Evolutionary conservation across 2,888 invertebrate genomes (phyloP), one percentile per base, ranked within the genome.

Genomic region (Falcaria lacertinaria): DNA sequence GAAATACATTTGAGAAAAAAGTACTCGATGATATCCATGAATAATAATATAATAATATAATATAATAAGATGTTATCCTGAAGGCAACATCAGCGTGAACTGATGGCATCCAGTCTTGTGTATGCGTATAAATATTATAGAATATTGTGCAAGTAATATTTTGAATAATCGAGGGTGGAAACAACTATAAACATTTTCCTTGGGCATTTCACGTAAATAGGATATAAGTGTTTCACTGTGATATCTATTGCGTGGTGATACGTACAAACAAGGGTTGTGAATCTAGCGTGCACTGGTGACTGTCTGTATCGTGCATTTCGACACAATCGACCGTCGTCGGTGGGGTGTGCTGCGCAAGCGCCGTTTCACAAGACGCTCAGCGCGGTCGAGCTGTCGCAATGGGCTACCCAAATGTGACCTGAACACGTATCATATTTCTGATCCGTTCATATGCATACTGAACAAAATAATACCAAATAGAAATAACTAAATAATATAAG

Each of bases 321-420:
- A 80, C 83, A 88, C 79, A 76, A 75, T 80, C 75, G 62, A 60
- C 64, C 69, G 77, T 63, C 70, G 78, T 61, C 78, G 76, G 79
- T 76, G 74, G 74, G 78, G 79, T 81, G 74, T 63, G 76, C 86
- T 88, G 81, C 85, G 87, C 87, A 87, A 88, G 85, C 81, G 81
- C 58, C 70, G 75, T 88, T 88, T 85, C 87, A 88, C 83, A 88
- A 88, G 87, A 83, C 81, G 74, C 74, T 81, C 28, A 28, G 28
- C 28, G 28, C 78, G 73, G 72, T 79, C 79, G 82, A 83, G 80
- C 86, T 88, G 85, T 87, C 82, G 88, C 86, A 88, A 88, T 64
- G 77, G 73, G 72, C 82, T 83, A 86, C 84, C 88, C 84, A 85
- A 88, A 88, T 85, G 87, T 87, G 87, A 87, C 84, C 85, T 78